Conservation (phyloP, 2,797 vertebrate species). For the Lateolabrax maculatus region DNA sequence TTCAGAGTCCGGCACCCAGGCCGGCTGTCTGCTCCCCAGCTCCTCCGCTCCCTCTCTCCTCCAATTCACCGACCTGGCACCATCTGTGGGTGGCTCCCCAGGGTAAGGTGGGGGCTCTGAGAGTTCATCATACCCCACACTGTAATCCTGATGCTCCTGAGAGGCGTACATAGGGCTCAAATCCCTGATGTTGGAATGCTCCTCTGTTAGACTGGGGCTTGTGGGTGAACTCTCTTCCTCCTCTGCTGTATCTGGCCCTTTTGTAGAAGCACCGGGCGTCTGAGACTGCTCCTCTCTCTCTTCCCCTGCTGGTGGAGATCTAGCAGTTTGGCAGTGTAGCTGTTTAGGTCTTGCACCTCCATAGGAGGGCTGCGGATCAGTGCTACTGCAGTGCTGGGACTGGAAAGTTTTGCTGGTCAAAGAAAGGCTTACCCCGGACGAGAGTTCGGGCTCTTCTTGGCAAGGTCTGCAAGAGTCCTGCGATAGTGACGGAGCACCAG, state of each 20-base stretch:
- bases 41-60: slow-evolving; percentile 68
- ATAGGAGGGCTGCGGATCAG: slow-evolving; percentile 69
- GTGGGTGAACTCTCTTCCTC: slow-evolving; percentile 56
- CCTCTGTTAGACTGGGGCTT: slow-evolving; percentile 43
- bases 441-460: slow-evolving; percentile 42
- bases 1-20: slow-evolving; percentile 95
- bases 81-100: slow-evolving; percentile 63
- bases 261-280: slow-evolving; percentile 21
- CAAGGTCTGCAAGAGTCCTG: slow-evolving; percentile 60
- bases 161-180: slow-evolving; percentile 42
- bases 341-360: slow-evolving; percentile 93
- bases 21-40: slow-evolving; percentile 89
- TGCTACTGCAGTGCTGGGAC: slow-evolving; percentile 61
- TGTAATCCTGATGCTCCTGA: slow-evolving; percentile 72
- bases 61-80: slow-evolving; percentile 51
- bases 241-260: slow-evolving; percentile 34
- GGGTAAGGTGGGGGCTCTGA: slow-evolving; percentile 86
- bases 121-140: slow-evolving; percentile 78
- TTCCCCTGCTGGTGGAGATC: slow-evolving; percentile 68
- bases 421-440: slow-evolving; percentile 35
- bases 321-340: slow-evolving; percentile 78
- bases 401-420: slow-evolving; percentile 58
- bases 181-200: slow-evolving; percentile 46
- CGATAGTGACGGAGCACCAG: slow-evolving; percentile 51
- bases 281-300: slow-evolving; percentile 41